Evolutionary conservation across 53 echinoderm and acorn worm genomes (phyloP), one percentile per base, ranked within the genome.

Genomic region (Paracentrotus lividus): DNA sequence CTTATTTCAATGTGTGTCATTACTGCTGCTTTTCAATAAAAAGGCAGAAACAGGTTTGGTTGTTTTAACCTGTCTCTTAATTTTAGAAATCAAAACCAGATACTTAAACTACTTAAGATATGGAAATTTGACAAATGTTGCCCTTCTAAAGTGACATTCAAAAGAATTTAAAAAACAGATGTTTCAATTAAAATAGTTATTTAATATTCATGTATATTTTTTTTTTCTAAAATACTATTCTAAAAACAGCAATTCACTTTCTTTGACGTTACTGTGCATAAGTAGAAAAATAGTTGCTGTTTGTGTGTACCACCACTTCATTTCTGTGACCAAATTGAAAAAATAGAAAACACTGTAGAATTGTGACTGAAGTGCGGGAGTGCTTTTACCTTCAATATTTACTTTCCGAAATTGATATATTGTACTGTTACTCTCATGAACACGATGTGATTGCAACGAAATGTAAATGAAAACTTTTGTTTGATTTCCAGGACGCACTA

Each of bases 251-350:
- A 8, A 40, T 72, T 72, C 40, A 72, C 72, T 72, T 5, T 72
- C 40, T 72, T 72, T 72, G 72, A 72, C 40, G 40, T 72, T 72
- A 72, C 72, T 40, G 36, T 40, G 21, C 72, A 72, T 72, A 72
- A 40, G 72, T 72, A 72, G 72, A 72, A 40, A 40, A 72, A 31
- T 72, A 36, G 72, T 38, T 36, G 36, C 36, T 72, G 72, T 72
- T 20, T 40, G 72, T 72, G 38, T 72, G 72, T 72, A 20, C 32
- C 36, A 40, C 72, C 21, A 72, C 36, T 36, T 36, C 12, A 72
- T 72, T 72, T 8, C 3, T 40, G 36, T 40, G 40, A 72, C 72
- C 72, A 40, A 72, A 72, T 72, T 72, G 36, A 21, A 72, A 6
- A n/a, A n/a, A 72, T 40, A 4, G 6, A 64, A 64, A 29, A 2